These are phyloP conservation scores for Actinia tenebrosa DNA, from an alignment of 64 coral and sea anemone genomes.

Conservation along the genomic window DNA sequence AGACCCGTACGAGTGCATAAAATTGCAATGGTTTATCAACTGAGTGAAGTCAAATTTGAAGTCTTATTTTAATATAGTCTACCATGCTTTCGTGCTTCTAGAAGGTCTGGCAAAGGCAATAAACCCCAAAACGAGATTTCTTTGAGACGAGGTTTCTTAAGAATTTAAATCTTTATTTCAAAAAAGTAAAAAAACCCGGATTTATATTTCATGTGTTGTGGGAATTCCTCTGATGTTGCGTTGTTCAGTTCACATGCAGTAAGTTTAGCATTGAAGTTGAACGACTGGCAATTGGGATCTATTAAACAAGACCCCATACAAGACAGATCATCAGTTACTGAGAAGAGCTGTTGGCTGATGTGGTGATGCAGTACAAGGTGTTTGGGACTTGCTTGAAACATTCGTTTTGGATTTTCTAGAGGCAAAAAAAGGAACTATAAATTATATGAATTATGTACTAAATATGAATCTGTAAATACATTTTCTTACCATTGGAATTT, in stretches of 20 bases:
- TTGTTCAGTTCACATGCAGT: conserved; percentile 18
- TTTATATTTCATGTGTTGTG: not conserved
- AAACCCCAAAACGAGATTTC: too few relatives aligned
- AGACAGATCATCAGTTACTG: not conserved
- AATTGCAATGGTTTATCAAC: too few relatives aligned
- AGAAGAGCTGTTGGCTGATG: not conserved
- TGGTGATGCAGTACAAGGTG: not conserved
- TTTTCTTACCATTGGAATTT: not conserved
- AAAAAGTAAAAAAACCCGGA: not conserved
- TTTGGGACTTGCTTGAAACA: not conserved
- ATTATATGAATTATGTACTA: too few relatives aligned
- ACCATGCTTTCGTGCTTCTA: too few relatives aligned
- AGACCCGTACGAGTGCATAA: too few relatives aligned
- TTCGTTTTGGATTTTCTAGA: not conserved
- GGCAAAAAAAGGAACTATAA: not conserved
- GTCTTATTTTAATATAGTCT: too few relatives aligned
- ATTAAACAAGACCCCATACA: not conserved
- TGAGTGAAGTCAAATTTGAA: too few relatives aligned
- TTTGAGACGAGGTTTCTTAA: too few relatives aligned
- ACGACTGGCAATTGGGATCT: not conserved
- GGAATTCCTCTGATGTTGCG: not conserved
- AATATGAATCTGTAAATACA: too few relatives aligned
- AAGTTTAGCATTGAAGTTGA: not conserved
- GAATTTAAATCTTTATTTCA: not conserved
- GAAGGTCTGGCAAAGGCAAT: too few relatives aligned